Conservation (phyloP, 1,140 invertebrate genomes). For the Drosophila rufa region DNA sequence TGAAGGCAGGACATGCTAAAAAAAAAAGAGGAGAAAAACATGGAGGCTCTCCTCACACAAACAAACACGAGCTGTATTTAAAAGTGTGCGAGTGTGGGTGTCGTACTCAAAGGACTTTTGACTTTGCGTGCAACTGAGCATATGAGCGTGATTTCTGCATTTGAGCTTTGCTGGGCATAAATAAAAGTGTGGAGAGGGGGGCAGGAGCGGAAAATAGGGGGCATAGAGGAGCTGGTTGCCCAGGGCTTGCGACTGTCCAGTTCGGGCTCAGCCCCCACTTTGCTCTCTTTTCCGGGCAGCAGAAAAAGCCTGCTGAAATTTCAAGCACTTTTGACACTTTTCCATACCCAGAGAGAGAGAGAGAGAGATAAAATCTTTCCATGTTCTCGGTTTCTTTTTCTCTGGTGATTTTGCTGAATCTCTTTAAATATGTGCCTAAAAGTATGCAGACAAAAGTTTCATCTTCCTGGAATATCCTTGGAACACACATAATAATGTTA, state of each 20-base stretch:
- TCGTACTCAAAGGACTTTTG: slow-evolving; percentile 73
- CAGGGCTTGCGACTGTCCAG: slow-evolving; percentile 55
- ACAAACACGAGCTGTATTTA: slow-evolving; percentile 32
- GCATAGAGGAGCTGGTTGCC: background rate
- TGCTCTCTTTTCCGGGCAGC: slow-evolving; percentile 29
- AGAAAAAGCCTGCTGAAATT: slow-evolving; percentile 78
- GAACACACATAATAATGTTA: background rate
- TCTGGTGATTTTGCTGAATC: background rate
- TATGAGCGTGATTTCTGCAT: slow-evolving; percentile 83
- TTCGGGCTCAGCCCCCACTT: slow-evolving; percentile 24
- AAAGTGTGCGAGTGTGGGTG: slow-evolving; percentile 22
- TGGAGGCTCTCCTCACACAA: slow-evolving; percentile 15
- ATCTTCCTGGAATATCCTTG: background rate
- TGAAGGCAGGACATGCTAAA: slow-evolving; percentile 20
- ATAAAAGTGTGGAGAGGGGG: slow-evolving; percentile 32
- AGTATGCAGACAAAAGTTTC: background rate
- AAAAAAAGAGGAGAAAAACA: slow-evolving; percentile 21
- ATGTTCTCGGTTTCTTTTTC: background rate
- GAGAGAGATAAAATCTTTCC: background rate
- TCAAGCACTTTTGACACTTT: slow-evolving; percentile 83
- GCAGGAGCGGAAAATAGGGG: background rate
- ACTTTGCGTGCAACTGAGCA: slow-evolving; percentile 81
- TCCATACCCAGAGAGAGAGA: slow-evolving; percentile 33
- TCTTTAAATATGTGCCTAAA: background rate
- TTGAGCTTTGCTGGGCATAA: slow-evolving; percentile 68